These are phyloP conservation scores for Cheilosia grossa DNA, from an alignment of 2,888 invertebrate genomes.

Conservation along the genomic window DNA sequence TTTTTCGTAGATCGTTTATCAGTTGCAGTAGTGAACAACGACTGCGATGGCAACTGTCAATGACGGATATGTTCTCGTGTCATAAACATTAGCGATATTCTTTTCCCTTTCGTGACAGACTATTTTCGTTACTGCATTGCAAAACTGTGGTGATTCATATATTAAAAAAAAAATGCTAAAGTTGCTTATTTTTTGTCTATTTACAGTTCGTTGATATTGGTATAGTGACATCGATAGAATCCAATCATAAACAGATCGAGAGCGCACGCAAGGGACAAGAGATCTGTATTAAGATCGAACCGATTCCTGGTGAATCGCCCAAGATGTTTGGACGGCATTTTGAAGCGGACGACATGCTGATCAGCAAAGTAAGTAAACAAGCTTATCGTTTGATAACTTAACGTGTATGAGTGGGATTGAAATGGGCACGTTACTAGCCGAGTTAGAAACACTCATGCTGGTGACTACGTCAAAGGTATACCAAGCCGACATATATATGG, in stretches of 20 bases:
- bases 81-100: slow-evolving; percentile 7
- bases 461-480: too few relatives aligned
- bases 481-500: too few relatives aligned
- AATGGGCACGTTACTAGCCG: too few relatives aligned
- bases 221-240: slow-evolving; percentile 96
- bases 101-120: slow-evolving; percentile 18
- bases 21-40: too few relatives aligned
- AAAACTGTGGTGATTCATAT: neutral
- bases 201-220: slow-evolving; percentile 97
- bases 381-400: neutral
- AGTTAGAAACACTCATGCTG: too few relatives aligned
- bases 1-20: too few relatives aligned
- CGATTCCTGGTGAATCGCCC: slow-evolving; percentile 98
- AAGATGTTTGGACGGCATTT: slow-evolving; percentile 99
- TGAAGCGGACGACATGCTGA: slow-evolving; percentile 96
- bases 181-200: slow-evolving; percentile 61
- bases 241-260: slow-evolving; percentile 97
- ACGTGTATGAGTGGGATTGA: too few relatives aligned
- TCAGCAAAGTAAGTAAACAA: slow-evolving; percentile 91
- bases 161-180: neutral
- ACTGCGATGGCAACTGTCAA: too few relatives aligned
- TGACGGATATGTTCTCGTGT: too few relatives aligned
- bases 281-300: slow-evolving; percentile 98
- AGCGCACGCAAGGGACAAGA: slow-evolving; percentile 97
- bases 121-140: slow-evolving; percentile 28